phyloP scores from a whole-genome alignment of 1,140 invertebrate species.

The Planococcus citri region DNA sequence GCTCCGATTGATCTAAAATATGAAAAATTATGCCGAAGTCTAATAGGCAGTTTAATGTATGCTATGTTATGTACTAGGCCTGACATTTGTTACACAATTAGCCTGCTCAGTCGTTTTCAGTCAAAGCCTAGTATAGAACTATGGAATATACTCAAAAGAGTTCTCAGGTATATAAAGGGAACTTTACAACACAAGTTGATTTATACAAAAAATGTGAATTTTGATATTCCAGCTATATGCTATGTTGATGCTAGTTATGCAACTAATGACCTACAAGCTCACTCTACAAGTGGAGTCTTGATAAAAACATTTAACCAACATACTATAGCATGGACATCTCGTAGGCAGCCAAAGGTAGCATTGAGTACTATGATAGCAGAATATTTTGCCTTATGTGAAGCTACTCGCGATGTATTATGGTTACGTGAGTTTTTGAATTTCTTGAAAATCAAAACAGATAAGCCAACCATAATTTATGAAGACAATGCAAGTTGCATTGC shows the following conservation, averaged over 20 bases:
- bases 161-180: constrained; percentile 29
- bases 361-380: constrained; percentile 34
- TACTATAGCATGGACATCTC: constrained; percentile 3
- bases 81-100: constrained; percentile 28
- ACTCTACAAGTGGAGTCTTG: neutral
- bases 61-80: constrained; percentile 11
- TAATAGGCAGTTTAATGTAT: constrained; percentile 24
- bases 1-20: constrained; percentile 22
- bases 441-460: neutral
- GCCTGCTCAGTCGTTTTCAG: constrained; percentile 28
- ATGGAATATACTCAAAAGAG: constrained; percentile 29
- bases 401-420: neutral
- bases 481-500: constrained; percentile 11
- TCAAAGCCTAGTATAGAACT: constrained; percentile 26
- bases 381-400: constrained; percentile 31
- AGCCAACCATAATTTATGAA: constrained; percentile 6
- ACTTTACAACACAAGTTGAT: constrained; percentile 27
- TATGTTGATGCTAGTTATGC: too few relatives aligned
- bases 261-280: constrained; percentile 22
- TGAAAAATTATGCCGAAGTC: neutral
- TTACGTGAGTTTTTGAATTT: neutral
- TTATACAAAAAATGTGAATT: too few relatives aligned
- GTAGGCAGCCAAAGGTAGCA: constrained; percentile 31
- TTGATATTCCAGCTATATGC: too few relatives aligned
- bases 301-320: neutral